Conservation (phyloP, 2,113 vertebrate species). For the Addax nasomaculatus region DNA sequence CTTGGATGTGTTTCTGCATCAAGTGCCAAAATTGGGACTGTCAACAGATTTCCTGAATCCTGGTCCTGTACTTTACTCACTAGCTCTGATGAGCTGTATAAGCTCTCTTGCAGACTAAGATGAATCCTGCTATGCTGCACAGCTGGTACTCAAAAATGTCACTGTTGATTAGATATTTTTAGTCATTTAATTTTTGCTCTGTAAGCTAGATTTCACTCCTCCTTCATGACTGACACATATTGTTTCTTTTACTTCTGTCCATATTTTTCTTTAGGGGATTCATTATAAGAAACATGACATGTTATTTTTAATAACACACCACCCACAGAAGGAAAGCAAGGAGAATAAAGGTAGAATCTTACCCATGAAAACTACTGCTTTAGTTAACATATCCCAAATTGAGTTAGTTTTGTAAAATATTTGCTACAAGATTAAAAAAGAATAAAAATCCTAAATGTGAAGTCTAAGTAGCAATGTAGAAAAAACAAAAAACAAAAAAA, state of each 20-base stretch:
- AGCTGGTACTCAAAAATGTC: constrained; percentile 66
- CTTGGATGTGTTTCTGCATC: background rate
- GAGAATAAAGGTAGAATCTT: background rate
- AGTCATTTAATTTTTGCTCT: constrained; percentile 64
- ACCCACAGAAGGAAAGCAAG: background rate
- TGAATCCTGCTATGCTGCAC: constrained; percentile 37
- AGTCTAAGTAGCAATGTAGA: background rate
- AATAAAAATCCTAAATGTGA: constrained; percentile 28
- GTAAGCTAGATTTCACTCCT: constrained; percentile 52
- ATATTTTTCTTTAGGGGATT: constrained; percentile 48
- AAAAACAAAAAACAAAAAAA: too few relatives aligned
- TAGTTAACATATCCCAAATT: constrained; percentile 50
- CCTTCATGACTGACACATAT: constrained; percentile 10
- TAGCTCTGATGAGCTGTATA: constrained; percentile 15
- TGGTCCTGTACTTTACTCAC: background rate
- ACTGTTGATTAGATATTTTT: constrained; percentile 69
- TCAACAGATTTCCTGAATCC: constrained; percentile 28
- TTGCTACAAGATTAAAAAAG: background rate
- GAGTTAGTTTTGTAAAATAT: constrained; percentile 40
- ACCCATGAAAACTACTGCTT: constrained; percentile 9
- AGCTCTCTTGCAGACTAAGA: constrained; percentile 39
- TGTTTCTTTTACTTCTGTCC: constrained; percentile 28
- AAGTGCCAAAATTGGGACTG: background rate
- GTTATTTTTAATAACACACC: constrained; percentile 1
- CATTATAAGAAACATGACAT: background rate